phyloP scores from a whole-genome alignment of 2,888 invertebrate species.

The Ephialtes manifestator region DNA sequence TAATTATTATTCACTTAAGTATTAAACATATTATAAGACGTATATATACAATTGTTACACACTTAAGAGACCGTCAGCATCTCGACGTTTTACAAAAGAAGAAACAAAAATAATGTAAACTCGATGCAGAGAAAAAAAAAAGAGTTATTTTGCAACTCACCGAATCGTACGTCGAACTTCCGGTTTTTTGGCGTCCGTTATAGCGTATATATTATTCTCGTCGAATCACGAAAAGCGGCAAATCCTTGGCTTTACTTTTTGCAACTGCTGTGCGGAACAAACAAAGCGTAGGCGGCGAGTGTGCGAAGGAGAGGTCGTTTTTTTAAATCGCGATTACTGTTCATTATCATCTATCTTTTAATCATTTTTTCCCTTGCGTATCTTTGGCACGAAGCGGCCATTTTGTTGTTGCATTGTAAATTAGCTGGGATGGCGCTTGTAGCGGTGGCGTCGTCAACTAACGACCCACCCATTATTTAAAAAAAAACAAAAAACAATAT shows the following conservation, averaged over 20 bases:
- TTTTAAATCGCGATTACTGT: not conserved
- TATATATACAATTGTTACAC: slow-evolving; percentile 60
- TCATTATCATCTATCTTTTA: not conserved
- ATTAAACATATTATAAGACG: slow-evolving; percentile 58
- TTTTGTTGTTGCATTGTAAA: slow-evolving; percentile 28
- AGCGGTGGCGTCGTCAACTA: slow-evolving; percentile 16
- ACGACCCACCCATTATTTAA: not conserved
- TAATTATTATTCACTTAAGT: slow-evolving; percentile 49
- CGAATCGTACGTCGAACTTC: not conserved
- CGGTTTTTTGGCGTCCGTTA: not conserved
- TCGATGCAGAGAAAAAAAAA: not conserved
- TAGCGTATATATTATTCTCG: not conserved
- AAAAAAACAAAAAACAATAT: not conserved
- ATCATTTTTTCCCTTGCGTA: slow-evolving; percentile 4
- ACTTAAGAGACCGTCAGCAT: slow-evolving; percentile 38
- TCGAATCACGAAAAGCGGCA: not conserved
- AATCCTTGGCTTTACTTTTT: slow-evolving; percentile 10
- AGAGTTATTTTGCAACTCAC: not conserved
- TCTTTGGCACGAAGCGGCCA: slow-evolving; percentile 58
- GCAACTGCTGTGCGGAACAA: slow-evolving; percentile 29
- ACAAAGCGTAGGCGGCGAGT: slow-evolving; percentile 33
- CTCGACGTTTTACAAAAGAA: slow-evolving; percentile 18
- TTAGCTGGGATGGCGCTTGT: slow-evolving; percentile 13
- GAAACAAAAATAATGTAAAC: slow-evolving; percentile 9
- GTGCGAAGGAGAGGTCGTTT: slow-evolving; percentile 15